Percentiles rank a stretch among this genome's conserved stretches.
phyloP scores from a whole-genome alignment of 2,797 vertebrate genomes.

The Eulemur mongoz region DNA sequence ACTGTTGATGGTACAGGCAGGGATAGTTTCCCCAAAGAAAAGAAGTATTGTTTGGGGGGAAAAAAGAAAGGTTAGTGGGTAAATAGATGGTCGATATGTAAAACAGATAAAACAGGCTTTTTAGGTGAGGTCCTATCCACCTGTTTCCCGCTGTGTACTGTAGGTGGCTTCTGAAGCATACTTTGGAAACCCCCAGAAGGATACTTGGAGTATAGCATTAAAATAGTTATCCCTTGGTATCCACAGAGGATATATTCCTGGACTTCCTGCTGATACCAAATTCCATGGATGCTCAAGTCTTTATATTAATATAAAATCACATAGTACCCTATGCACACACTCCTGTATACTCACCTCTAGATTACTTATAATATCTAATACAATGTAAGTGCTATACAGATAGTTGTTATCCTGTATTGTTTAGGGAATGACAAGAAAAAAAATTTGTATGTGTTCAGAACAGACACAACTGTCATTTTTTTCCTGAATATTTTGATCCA shows the following conservation, averaged over 20 bases:
- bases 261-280: background rate
- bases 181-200: background rate
- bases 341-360: background rate
- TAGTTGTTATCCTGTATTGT: background rate
- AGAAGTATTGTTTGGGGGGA: background rate
- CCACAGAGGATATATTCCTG: background rate
- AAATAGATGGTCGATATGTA: background rate
- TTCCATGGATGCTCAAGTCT: background rate
- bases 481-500: background rate
- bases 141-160: background rate
- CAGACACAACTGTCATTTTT: background rate
- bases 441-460: background rate
- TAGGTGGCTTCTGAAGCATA: background rate
- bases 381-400: background rate
- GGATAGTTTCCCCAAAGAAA: background rate
- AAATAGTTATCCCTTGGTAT: background rate
- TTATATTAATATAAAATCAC: background rate
- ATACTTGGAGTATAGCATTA: background rate
- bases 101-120: background rate
- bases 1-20: background rate
- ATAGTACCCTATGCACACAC: background rate
- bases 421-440: background rate
- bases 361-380: background rate
- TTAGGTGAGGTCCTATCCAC: background rate
- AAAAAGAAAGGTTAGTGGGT: conserved; percentile 3